A percentile compares a stretch with the other conserved stretches of the same genome.
Evolutionary conservation across 2,113 vertebrate genomes (phyloP).

Genomic region (Boleophthalmus pectinirostris): DNA sequence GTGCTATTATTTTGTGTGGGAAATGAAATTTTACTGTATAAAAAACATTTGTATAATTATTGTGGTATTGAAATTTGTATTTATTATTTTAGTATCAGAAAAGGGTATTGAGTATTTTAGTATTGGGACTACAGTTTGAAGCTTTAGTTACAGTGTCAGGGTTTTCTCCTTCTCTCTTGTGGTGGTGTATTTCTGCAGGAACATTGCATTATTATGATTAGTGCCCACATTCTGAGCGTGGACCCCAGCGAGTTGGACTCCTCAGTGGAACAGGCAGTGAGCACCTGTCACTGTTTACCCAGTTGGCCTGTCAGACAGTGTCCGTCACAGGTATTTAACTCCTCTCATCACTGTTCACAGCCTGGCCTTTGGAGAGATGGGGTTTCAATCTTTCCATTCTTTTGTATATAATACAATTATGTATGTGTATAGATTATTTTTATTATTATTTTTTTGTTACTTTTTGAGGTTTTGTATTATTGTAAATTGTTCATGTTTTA

Average conservation of each 20-base stretch:
- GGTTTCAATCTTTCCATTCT: not conserved
- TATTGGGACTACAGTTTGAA: too few relatives aligned
- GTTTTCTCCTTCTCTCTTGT: constrained; percentile 10
- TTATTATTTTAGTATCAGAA: not conserved
- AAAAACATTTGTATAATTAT: too few relatives aligned
- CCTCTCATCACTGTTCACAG: constrained; percentile 16
- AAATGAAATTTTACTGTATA: too few relatives aligned
- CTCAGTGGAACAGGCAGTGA: constrained; percentile 31
- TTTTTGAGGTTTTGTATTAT: too few relatives aligned
- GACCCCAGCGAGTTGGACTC: constrained; percentile 22
- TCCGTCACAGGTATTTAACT: constrained; percentile 44
- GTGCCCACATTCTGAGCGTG: constrained; percentile 4
- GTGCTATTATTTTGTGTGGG: too few relatives aligned
- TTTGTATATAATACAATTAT: not conserved
- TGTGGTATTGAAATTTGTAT: too few relatives aligned
- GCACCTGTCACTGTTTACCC: constrained; percentile 28
- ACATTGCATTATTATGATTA: constrained; percentile 35
- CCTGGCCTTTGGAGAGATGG: constrained; percentile 27
- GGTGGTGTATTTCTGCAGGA: constrained; percentile 28
- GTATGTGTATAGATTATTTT: too few relatives aligned
- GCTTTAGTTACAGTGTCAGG: constrained; percentile 16
- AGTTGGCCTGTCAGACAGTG: constrained; percentile 19
- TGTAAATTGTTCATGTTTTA: too few relatives aligned
- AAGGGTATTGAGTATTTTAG: too few relatives aligned
- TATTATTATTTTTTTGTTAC: not conserved